These are phyloP conservation scores for Pagrus major DNA, from an alignment of 2,113 vertebrate genomes.

Conservation along the genomic window DNA sequence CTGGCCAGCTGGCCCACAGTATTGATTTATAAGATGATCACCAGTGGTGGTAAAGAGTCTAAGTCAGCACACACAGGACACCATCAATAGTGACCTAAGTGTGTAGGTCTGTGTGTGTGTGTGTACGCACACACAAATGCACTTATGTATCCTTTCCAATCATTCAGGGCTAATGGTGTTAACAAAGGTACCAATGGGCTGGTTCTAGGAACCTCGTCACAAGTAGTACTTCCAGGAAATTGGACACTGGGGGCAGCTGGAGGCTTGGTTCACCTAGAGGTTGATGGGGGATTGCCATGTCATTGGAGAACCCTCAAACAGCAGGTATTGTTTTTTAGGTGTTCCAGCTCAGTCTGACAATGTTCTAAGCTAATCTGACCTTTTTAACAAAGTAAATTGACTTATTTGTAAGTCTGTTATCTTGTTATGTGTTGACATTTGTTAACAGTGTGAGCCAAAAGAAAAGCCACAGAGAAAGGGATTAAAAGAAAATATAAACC, in stretches of 20 bases:
- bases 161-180: constrained; percentile 77
- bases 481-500: neutral
- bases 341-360: constrained; percentile 4
- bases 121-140: constrained; percentile 18
- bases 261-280: constrained; percentile 64
- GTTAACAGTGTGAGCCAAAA: neutral
- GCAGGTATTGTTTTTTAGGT: constrained; percentile 1
- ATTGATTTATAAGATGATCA: constrained; percentile 83
- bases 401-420: constrained; percentile 10
- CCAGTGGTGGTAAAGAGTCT: constrained; percentile 75
- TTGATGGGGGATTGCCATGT: constrained; percentile 50
- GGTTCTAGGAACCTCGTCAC: constrained; percentile 79
- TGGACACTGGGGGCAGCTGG: constrained; percentile 52
- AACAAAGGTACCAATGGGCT: constrained; percentile 68
- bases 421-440: constrained; percentile 2
- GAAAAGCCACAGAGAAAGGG: neutral
- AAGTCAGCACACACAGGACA: constrained; percentile 67
- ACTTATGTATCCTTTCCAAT: constrained; percentile 69
- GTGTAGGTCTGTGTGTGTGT: constrained; percentile 36
- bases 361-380: constrained; percentile 23
- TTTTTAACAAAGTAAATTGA: constrained; percentile 22
- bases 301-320: constrained; percentile 35
- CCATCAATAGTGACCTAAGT: constrained; percentile 57
- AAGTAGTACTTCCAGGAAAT: constrained; percentile 79
- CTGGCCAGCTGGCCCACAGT: constrained; percentile 80